Conservation (phyloP, 2,113 vertebrate genomes). For the Andinoacara biseriatus region DNA sequence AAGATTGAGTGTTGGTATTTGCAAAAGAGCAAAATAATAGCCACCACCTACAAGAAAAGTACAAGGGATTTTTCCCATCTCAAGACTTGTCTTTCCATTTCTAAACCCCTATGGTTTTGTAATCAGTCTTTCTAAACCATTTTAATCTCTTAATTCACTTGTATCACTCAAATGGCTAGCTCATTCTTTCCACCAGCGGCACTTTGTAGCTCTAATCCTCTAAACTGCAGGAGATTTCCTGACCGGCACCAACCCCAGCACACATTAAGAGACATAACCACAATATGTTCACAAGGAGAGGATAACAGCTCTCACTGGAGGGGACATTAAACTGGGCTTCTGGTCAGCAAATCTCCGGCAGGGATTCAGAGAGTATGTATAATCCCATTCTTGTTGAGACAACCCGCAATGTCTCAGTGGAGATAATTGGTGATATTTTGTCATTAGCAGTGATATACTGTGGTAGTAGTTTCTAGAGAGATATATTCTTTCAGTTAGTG, state of each 20-base stretch:
- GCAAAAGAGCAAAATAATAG: constrained; percentile 64
- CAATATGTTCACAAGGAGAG: constrained; percentile 65
- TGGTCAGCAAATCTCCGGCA: constrained; percentile 71
- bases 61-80: constrained; percentile 78
- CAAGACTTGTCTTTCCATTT: constrained; percentile 81
- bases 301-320: constrained; percentile 66
- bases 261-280: constrained; percentile 74
- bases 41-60: constrained; percentile 65
- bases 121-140: constrained; percentile 85
- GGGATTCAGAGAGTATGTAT: constrained; percentile 54
- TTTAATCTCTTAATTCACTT: constrained; percentile 87
- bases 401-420: constrained; percentile 34
- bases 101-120: constrained; percentile 82
- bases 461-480: neutral
- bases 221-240: constrained; percentile 82
- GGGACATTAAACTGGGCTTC: constrained; percentile 67
- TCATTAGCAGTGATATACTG: constrained; percentile 27
- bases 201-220: constrained; percentile 83
- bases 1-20: constrained; percentile 36
- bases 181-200: constrained; percentile 77
- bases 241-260: constrained; percentile 69
- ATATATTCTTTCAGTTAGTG: neutral
- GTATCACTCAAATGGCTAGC: constrained; percentile 79
- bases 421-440: constrained; percentile 51
- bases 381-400: constrained; percentile 60